These are phyloP conservation scores for Drosophila athabasca DNA, from an alignment of 1,140 invertebrate genomes.

Conservation along the genomic window DNA sequence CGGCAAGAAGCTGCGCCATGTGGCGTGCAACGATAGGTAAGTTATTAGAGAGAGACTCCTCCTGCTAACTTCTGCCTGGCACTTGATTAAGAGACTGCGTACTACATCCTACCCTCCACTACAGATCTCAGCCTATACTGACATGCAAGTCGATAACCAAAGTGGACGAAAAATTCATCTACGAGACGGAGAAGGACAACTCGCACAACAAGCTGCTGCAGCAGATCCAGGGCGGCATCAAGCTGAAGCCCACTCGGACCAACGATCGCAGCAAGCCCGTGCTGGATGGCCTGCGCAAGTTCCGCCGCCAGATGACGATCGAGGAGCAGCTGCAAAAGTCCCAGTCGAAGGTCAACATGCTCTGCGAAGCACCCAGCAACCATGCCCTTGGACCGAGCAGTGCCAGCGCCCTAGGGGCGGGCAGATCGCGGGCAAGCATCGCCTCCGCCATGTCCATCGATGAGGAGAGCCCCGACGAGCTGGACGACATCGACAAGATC, in stretches of 20 bases:
- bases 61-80: neutral
- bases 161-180: slow-evolving; percentile 91
- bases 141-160: slow-evolving; percentile 87
- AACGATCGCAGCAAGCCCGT: slow-evolving; percentile 94
- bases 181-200: slow-evolving; percentile 93
- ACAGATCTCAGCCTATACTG: slow-evolving; percentile 86
- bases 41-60: slow-evolving; percentile 4
- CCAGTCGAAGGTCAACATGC: slow-evolving; percentile 86
- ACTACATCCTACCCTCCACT: too few species aligned
- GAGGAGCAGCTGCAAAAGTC: slow-evolving; percentile 94
- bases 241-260: slow-evolving; percentile 90
- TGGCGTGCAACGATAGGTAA: slow-evolving; percentile 92
- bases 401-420: slow-evolving; percentile 80
- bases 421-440: slow-evolving; percentile 83
- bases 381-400: slow-evolving; percentile 83
- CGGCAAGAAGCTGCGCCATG: slow-evolving; percentile 90
- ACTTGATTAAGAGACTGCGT: too few species aligned
- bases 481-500: slow-evolving; percentile 95
- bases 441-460: slow-evolving; percentile 74
- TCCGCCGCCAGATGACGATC: slow-evolving; percentile 93
- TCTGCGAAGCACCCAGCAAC: slow-evolving; percentile 72
- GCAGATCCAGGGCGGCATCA: slow-evolving; percentile 92
- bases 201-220: slow-evolving; percentile 92
- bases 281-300: slow-evolving; percentile 92
- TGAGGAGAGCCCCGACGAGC: slow-evolving; percentile 89